Base-by-base conservation (phyloP, 2,888 invertebrate genomes). In the Frankliniella intonsa region DNA sequence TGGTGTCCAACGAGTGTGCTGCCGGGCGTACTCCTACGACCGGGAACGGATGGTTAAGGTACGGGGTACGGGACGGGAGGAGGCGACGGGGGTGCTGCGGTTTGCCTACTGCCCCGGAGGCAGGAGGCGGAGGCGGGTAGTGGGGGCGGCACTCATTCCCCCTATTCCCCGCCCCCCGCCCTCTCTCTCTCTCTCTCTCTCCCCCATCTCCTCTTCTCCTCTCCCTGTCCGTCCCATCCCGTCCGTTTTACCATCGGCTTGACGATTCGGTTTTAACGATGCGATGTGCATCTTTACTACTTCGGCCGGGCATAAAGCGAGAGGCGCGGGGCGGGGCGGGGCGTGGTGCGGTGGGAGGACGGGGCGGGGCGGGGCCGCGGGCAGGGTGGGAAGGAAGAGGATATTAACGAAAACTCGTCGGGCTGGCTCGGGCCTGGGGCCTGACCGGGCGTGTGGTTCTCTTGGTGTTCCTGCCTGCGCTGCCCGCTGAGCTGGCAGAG, bases 191-290 rank as follows among this genome's bases (percentile, higher is more conserved):
- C n/a, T 51, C 79, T 65, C 10, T 65, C 80, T 80, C 81, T 65
- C 81, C 81, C 65, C 25, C 80, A 51, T 50, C 27, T 81, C 62
- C 81, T 81, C 69, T 25, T 25, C 14, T 17, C 17, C 50, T 50
- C 50, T 80, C 80, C 25, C 65, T 65, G 55, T 38, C n/a, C 80
- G 62, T n/a, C 80, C 51, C 12, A 25, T 49, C 27, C 80, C 17
- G 55, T 51, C 82, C 81, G 65, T 19, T 14, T 55, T 19, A 38
- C 51, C 55, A 55, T 55, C 82, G 25, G 69, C 69, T 76, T 76
- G 69, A 76, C 69, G 69, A 76, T 76, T 76, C 69, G 22, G 69
- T 76, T 76, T 76, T 76, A 76, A 76, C 69, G 69, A 76, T 12
- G 69, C 69, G 69, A 76, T 76, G 69, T 76, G 69, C 69, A 76